These are phyloP conservation scores for Anser brachyrhynchus DNA, from an alignment of 2,113 vertebrate genomes.

Conservation along the genomic window DNA sequence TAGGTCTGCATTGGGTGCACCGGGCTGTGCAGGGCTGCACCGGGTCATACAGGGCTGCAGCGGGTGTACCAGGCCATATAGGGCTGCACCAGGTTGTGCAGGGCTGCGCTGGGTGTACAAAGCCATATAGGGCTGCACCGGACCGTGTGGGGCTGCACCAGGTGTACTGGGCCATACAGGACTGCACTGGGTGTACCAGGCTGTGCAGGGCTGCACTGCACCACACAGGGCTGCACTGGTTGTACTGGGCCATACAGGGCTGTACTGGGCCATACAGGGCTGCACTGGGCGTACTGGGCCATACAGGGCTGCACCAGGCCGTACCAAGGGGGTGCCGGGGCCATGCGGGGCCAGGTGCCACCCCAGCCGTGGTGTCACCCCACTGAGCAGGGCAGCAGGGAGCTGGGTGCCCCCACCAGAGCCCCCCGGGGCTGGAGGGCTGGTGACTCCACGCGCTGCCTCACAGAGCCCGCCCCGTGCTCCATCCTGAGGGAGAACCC, in stretches of 20 bases:
- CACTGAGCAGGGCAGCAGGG: neutral
- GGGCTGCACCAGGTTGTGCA: neutral
- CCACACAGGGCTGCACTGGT: too few species aligned
- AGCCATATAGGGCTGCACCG: neutral
- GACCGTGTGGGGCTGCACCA: neutral
- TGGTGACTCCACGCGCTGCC: neutral
- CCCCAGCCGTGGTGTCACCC: neutral
- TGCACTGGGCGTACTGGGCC: neutral
- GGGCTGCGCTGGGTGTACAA: neutral
- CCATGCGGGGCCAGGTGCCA: too few species aligned
- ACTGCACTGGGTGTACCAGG: too few species aligned
- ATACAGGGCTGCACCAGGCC: too few species aligned
- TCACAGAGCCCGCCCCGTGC: accelerated
- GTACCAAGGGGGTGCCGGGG: too few species aligned
- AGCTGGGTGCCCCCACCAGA: neutral
- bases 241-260: neutral
- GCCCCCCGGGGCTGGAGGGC: too few species aligned
- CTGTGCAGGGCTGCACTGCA: too few species aligned
- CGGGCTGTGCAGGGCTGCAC: neutral
- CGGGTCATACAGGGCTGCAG: neutral
- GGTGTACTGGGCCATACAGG: neutral
- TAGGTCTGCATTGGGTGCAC: too few species aligned
- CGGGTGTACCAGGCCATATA: neutral
- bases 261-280: neutral
- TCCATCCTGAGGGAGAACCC: neutral